These are phyloP conservation scores for Drosophila kurseongensis DNA, from an alignment of 1,140 invertebrate species.

Conservation along the genomic window DNA sequence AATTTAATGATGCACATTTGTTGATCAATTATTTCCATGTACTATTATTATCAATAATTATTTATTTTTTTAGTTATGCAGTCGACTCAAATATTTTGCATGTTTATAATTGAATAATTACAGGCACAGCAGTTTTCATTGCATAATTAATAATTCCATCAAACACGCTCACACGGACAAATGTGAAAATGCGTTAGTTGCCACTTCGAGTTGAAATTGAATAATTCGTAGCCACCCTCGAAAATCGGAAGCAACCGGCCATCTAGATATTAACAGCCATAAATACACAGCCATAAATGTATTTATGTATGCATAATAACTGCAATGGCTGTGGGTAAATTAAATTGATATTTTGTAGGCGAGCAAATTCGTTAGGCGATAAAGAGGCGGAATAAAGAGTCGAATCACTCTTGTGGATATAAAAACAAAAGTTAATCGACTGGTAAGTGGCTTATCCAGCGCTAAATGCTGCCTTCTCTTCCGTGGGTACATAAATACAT, in stretches of 20 bases:
- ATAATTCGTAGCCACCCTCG: slow-evolving; percentile 11
- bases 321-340: slow-evolving; percentile 15
- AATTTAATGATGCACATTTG: slow-evolving; percentile 9
- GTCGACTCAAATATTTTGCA: not conserved
- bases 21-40: slow-evolving; percentile 1
- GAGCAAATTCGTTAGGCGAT: slow-evolving; percentile 10
- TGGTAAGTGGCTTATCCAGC: slow-evolving; percentile 32
- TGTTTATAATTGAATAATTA: slow-evolving; percentile 37
- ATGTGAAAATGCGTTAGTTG: slow-evolving; percentile 30
- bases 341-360: slow-evolving; percentile 20
- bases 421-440: slow-evolving; percentile 38
- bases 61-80: not conserved
- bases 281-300: slow-evolving; percentile 12
- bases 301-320: slow-evolving; percentile 31
- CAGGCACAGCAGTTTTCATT: slow-evolving; percentile 15
- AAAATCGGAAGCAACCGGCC: not conserved
- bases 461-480: not conserved
- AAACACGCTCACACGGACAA: not conserved
- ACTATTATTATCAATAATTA: not conserved
- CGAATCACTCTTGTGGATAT: slow-evolving; percentile 15
- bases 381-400: slow-evolving; percentile 23
- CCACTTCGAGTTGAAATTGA: slow-evolving; percentile 8
- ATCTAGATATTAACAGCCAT: slow-evolving; percentile 13
- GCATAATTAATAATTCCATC: slow-evolving; percentile 33
- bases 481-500: not conserved